A percentile compares a stretch with the other conserved stretches of the same genome.
Conservation (phyloP, 2,113 vertebrate species). For the Melanostigma gelatinosum region DNA sequence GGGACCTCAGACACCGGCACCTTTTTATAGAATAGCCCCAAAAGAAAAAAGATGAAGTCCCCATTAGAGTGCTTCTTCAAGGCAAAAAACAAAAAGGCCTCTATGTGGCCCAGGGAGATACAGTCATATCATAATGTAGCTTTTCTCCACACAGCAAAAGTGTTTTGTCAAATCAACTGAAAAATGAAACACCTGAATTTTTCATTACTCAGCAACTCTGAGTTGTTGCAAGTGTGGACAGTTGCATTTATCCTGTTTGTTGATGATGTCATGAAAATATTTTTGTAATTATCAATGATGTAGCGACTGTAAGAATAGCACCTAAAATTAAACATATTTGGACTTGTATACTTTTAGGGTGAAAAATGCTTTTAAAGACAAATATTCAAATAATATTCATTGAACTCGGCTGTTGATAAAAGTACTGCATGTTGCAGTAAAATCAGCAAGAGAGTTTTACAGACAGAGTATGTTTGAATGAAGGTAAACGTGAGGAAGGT, state of each 20-base stretch:
- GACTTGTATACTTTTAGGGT: background rate
- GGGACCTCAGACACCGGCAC: slow-evolving; percentile 78
- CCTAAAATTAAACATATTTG: background rate
- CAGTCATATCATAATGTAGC: slow-evolving; percentile 50
- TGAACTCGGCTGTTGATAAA: background rate
- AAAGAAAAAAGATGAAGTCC: slow-evolving; percentile 79
- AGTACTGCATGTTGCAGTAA: background rate
- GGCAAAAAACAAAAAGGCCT: slow-evolving; percentile 51
- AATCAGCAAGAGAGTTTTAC: background rate
- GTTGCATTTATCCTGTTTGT: background rate
- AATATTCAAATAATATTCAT: background rate
- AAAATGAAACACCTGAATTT: slow-evolving; percentile 52
- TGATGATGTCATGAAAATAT: slow-evolving; percentile 10
- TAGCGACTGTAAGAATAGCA: background rate
- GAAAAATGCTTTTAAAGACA: background rate
- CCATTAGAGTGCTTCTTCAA: slow-evolving; percentile 71
- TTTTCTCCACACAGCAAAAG: slow-evolving; percentile 61
- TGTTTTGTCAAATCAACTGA: slow-evolving; percentile 64
- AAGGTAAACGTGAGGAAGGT: background rate
- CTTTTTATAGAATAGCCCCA: slow-evolving; percentile 81
- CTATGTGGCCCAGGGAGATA: slow-evolving; percentile 41
- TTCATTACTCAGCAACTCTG: slow-evolving; percentile 44
- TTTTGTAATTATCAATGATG: slow-evolving; percentile 5
- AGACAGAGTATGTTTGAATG: background rate
- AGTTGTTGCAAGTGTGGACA: background rate